phyloP scores from a whole-genome alignment of 2,113 vertebrate species.

The Forbesichthys agassizii region DNA sequence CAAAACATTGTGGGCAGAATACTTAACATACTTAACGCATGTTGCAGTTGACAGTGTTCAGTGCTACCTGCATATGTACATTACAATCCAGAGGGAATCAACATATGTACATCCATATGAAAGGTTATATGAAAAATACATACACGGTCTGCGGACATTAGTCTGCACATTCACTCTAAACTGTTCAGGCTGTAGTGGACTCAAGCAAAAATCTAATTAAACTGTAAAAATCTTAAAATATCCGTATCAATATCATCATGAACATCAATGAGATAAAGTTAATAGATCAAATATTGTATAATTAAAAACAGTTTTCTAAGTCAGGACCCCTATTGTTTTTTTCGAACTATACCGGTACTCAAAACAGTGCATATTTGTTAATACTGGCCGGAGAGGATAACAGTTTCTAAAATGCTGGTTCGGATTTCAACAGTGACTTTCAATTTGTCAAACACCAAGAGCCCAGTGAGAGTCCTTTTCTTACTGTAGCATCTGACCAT shows the following conservation, averaged over 20 bases:
- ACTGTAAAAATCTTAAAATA: conserved; percentile 31
- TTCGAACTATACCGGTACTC: neutral
- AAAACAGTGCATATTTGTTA: neutral
- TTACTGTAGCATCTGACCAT: neutral
- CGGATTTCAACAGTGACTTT: conserved; percentile 11
- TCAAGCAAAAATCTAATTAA: neutral
- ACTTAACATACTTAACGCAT: conserved; percentile 73
- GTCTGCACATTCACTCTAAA: neutral
- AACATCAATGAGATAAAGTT: conserved; percentile 11
- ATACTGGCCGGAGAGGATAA: neutral
- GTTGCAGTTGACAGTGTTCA: conserved; percentile 35
- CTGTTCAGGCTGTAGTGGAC: conserved; percentile 6
- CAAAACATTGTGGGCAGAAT: conserved; percentile 53
- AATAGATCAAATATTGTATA: conserved; percentile 37
- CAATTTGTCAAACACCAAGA: conserved; percentile 4
- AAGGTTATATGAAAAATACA: neutral
- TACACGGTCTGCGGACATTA: neutral
- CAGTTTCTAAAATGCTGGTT: conserved; percentile 45
- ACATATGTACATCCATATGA: conserved; percentile 8
- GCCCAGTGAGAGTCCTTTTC: neutral
- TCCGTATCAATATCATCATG: conserved; percentile 41
- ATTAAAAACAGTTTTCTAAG: conserved; percentile 12
- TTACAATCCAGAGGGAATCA: conserved; percentile 17
- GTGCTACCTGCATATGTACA: conserved; percentile 46
- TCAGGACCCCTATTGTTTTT: neutral